Conservation (phyloP, 2,113 vertebrate genomes). For the Columbina picui region DNA sequence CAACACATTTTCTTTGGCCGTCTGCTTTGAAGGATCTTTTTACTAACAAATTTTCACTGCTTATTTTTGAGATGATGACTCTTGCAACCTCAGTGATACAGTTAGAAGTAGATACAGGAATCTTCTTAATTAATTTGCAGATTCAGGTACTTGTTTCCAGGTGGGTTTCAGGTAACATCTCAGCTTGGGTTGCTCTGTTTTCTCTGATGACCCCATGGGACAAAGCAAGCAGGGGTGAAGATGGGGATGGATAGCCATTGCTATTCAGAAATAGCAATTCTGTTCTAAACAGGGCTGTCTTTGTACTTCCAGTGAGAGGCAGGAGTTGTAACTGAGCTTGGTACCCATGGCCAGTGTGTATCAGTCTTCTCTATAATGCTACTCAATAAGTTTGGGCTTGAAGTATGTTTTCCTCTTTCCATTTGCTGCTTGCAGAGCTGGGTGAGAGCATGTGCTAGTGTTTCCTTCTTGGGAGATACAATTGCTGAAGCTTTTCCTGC, state of each 20-base stretch:
- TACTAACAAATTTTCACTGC: not conserved
- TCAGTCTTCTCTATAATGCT: not conserved
- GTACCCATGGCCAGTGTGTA: not conserved
- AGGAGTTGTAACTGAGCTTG: not conserved
- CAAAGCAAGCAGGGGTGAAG: rapidly evolving
- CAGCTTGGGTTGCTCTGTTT: not conserved
- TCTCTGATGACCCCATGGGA: rapidly evolving
- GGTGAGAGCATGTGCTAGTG: not conserved
- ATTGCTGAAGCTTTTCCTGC: not conserved
- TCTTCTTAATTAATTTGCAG: not conserved
- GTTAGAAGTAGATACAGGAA: no score
- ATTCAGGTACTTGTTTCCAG: rapidly evolving
- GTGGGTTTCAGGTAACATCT: not conserved
- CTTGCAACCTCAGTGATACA: not conserved
- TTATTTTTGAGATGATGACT: not conserved
- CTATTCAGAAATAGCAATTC: not conserved
- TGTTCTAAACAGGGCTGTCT: not conserved
- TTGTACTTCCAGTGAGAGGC: not conserved
- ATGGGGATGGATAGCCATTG: rapidly evolving
- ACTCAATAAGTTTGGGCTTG: not conserved
- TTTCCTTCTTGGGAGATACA: not conserved
- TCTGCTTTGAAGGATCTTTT: not conserved
- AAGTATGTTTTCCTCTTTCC: not conserved
- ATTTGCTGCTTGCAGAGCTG: not conserved
- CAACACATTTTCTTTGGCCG: not conserved